Evolutionary conservation across 2,888 invertebrate genomes (phyloP).

Genomic region (Ptychoptera albimana): DNA sequence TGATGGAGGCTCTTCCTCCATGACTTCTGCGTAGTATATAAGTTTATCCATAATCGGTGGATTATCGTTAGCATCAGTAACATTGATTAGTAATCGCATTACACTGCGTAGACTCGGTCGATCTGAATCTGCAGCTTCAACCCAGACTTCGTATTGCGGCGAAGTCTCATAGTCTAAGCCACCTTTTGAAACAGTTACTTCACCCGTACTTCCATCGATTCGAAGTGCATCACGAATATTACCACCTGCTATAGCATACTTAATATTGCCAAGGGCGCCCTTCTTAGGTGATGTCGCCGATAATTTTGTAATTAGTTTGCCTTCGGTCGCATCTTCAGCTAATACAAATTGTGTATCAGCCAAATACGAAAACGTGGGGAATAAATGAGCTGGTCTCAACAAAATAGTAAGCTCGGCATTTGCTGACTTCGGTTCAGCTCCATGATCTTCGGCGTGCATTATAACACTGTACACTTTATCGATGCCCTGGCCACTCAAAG

Average conservation of each 20-base stretch:
- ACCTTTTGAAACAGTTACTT: slow-evolving; percentile 59
- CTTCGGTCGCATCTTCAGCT: slow-evolving; percentile 64
- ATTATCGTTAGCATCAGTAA: slow-evolving; percentile 88
- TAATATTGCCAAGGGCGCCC: slow-evolving; percentile 49
- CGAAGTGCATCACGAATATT: slow-evolving; percentile 76
- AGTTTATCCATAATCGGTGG: slow-evolving; percentile 64
- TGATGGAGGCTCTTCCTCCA: slow-evolving; percentile 76
- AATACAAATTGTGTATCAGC: slow-evolving; percentile 58
- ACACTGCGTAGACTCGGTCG: slow-evolving; percentile 65
- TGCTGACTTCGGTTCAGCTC: slow-evolving; percentile 48
- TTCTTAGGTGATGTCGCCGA: slow-evolving; percentile 67
- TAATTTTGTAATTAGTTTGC: slow-evolving; percentile 58
- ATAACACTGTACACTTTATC: slow-evolving; percentile 50
- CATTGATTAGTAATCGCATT: slow-evolving; percentile 66
- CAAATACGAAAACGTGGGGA: slow-evolving; percentile 61
- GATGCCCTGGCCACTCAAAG: slow-evolving; percentile 34
- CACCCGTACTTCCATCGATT: slow-evolving; percentile 64
- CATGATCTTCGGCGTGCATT: slow-evolving; percentile 70
- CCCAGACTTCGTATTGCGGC: slow-evolving; percentile 77
- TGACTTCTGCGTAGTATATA: slow-evolving; percentile 69
- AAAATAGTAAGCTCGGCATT: slow-evolving; percentile 61
- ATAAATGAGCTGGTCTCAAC: slow-evolving; percentile 57
- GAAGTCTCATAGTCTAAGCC: slow-evolving; percentile 76
- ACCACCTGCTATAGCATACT: slow-evolving; percentile 83
- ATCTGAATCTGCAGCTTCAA: slow-evolving; percentile 77